Evolutionary conservation across 2,888 invertebrate genomes (phyloP).

Genomic region (Autographa pulchrina): DNA sequence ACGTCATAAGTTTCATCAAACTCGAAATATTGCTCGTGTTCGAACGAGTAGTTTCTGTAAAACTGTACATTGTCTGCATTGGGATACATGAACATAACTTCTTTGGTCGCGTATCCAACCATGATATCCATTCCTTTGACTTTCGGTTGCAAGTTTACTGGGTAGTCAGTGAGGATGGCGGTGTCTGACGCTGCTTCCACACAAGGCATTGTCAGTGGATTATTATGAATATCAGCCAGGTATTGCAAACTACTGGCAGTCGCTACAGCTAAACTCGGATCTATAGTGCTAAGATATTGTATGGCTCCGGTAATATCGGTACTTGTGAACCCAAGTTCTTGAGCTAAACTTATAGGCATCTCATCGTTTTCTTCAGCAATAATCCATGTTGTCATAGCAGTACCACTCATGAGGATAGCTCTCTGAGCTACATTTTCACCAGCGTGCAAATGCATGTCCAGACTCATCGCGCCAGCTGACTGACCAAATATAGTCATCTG

Average conservation of each 20-base stretch:
- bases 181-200: slow-evolving; percentile 22
- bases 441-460: slow-evolving; percentile 71
- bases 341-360: slow-evolving; percentile 36
- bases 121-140: slow-evolving; percentile 44
- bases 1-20: slow-evolving; percentile 56
- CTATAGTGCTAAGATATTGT: slow-evolving; percentile 21
- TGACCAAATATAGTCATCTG: slow-evolving; percentile 72
- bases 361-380: slow-evolving; percentile 64
- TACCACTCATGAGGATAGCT: slow-evolving; percentile 72
- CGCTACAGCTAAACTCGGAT: slow-evolving; percentile 26
- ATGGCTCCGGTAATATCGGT: slow-evolving; percentile 22
- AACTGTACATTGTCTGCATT: slow-evolving; percentile 16
- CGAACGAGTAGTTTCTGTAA: slow-evolving; percentile 30
- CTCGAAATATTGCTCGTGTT: slow-evolving; percentile 54
- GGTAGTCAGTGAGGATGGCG: slow-evolving; percentile 35
- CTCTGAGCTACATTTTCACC: slow-evolving; percentile 67
- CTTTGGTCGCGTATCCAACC: slow-evolving; percentile 41
- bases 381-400: slow-evolving; percentile 59
- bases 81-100: slow-evolving; percentile 45
- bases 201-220: slow-evolving; percentile 39
- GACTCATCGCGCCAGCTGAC: slow-evolving; percentile 71
- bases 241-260: slow-evolving; percentile 13
- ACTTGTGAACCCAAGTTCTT: slow-evolving; percentile 32
- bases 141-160: slow-evolving; percentile 42
- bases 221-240: slow-evolving; percentile 3